A percentile compares a stretch with the other conserved stretches of the same genome.
phyloP scores from a whole-genome alignment of 2,797 vertebrate genomes.

The Ctenosaura bakeri region DNA sequence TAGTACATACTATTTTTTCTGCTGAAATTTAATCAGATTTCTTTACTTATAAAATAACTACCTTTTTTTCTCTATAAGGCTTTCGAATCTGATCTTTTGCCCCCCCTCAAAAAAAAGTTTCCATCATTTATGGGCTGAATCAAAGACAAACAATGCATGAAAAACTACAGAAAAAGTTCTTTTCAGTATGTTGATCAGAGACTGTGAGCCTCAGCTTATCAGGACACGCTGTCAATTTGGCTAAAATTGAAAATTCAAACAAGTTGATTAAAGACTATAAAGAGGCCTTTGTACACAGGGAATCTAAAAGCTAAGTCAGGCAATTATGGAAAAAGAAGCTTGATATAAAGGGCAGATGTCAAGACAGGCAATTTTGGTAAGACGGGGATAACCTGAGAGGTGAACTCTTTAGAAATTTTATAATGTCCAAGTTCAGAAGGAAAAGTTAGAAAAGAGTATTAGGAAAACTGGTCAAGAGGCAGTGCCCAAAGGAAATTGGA shows the following conservation, averaged over 20 bases:
- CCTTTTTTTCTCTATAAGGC: neutral
- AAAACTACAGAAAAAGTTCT: rapidly evolving
- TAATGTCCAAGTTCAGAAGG: neutral
- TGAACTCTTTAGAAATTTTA: neutral
- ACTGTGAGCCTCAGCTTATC: neutral
- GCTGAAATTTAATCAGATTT: neutral
- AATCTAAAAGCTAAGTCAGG: neutral
- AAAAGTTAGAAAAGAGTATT: neutral
- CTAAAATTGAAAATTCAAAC: neutral
- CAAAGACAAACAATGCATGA: neutral
- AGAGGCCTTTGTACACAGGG: neutral
- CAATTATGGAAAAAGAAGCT: neutral
- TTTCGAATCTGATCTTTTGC: neutral
- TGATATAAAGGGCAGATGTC: neutral
- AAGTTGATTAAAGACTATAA: neutral
- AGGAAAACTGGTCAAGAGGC: neutral
- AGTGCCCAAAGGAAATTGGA: neutral
- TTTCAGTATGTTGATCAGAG: rapidly evolving
- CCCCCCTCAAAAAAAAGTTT: rapidly evolving
- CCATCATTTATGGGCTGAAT: rapidly evolving
- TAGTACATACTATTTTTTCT: neutral
- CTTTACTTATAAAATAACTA: neutral
- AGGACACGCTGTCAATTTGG: neutral
- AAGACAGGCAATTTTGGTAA: neutral
- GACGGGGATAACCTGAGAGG: neutral